These are phyloP conservation scores for Harpagifer antarcticus DNA, from an alignment of 2,797 vertebrate genomes.

Conservation along the genomic window DNA sequence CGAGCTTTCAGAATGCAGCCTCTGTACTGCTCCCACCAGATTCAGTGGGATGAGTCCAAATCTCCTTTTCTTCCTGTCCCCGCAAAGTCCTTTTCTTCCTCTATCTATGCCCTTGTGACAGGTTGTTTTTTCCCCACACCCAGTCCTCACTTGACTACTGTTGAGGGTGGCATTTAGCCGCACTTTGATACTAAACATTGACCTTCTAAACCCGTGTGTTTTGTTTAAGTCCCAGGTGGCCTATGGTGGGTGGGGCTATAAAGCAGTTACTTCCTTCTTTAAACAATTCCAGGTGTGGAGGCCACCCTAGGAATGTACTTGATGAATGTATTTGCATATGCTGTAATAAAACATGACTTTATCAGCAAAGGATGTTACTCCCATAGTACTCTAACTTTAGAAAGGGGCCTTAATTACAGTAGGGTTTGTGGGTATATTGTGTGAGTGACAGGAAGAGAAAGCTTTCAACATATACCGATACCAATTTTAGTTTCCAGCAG, in stretches of 20 bases:
- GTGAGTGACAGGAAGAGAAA: slow-evolving; percentile 28
- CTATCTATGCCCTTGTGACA: not conserved
- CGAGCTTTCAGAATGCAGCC: slow-evolving; percentile 39
- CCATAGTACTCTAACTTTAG: slow-evolving; percentile 6
- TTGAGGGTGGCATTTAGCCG: not conserved
- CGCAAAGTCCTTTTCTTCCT: slow-evolving; percentile 14
- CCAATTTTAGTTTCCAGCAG: slow-evolving; percentile 38
- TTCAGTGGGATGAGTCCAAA: slow-evolving; percentile 37
- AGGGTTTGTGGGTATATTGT: slow-evolving; percentile 13
- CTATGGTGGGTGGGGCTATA: slow-evolving; percentile 45
- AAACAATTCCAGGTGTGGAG: slow-evolving; percentile 56
- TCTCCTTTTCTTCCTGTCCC: slow-evolving; percentile 25
- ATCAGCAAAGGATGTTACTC: slow-evolving; percentile 14
- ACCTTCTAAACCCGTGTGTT: slow-evolving; percentile 43
- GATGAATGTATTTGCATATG: slow-evolving; percentile 13
- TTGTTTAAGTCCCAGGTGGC: slow-evolving; percentile 47
- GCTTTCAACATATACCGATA: slow-evolving; percentile 13
- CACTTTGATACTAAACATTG: slow-evolving; percentile 26
- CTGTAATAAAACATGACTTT: slow-evolving; percentile 16
- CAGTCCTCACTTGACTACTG: not conserved
- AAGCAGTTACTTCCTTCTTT: slow-evolving; percentile 37
- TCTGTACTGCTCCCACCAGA: slow-evolving; percentile 21
- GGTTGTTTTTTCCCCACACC: not conserved
- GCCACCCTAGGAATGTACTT: slow-evolving; percentile 27
- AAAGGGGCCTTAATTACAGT: not conserved